These are phyloP conservation scores for Platypus cylindrus DNA, from an alignment of 2,888 invertebrate genomes.

Conservation along the genomic window DNA sequence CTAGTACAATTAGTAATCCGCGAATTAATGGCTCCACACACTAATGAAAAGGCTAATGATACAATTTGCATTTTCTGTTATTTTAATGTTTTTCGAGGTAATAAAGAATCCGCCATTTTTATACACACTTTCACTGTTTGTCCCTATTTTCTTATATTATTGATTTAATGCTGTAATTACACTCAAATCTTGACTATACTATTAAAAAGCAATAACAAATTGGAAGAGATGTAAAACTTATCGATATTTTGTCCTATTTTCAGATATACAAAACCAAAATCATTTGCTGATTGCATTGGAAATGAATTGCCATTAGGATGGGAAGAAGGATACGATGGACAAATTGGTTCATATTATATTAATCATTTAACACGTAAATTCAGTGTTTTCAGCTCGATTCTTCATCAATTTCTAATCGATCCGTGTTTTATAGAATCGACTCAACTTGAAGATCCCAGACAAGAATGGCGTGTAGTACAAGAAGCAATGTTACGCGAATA, in stretches of 20 bases:
- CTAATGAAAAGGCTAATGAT: too few species aligned
- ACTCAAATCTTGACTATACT: too few species aligned
- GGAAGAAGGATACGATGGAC: conserved; percentile 91
- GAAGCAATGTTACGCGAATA: conserved; percentile 96
- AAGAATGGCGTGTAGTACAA: conserved; percentile 94
- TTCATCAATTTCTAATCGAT: neutral
- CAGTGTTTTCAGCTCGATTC: neutral
- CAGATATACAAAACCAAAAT: conserved; percentile 93
- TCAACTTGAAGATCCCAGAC: conserved; percentile 90
- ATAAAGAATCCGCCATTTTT: too few species aligned
- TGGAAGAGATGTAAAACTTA: too few species aligned
- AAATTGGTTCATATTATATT: conserved; percentile 92
- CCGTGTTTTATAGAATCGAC: conserved; percentile 60
- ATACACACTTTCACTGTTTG: too few species aligned
- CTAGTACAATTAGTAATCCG: too few species aligned
- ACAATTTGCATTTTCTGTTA: too few species aligned
- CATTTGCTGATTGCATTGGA: conserved; percentile 95
- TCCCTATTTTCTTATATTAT: too few species aligned
- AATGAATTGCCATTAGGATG: conserved; percentile 95
- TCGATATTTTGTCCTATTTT: conserved; percentile 40
- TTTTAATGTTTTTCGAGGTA: too few species aligned
- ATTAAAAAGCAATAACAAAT: too few species aligned
- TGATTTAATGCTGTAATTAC: too few species aligned
- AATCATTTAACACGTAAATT: conserved; percentile 92
- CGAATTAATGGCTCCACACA: too few species aligned